These are phyloP conservation scores for Hetaerina titia DNA, from an alignment of 2,888 invertebrate species.

Conservation along the genomic window DNA sequence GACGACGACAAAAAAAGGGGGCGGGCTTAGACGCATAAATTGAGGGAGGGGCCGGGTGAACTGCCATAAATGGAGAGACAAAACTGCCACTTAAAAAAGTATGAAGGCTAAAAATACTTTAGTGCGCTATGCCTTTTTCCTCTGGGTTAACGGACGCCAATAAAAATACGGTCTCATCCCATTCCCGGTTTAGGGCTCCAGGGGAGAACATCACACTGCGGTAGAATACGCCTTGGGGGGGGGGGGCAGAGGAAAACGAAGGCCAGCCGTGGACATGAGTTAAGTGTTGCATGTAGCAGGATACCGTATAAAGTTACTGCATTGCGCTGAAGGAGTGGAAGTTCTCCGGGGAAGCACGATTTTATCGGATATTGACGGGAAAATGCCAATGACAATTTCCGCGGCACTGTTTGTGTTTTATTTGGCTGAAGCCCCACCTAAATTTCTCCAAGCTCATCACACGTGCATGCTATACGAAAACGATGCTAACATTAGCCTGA, in stretches of 20 bases:
- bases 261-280: background rate
- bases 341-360: background rate
- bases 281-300: background rate
- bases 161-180: constrained; percentile 28
- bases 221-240: background rate
- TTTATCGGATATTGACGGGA: background rate
- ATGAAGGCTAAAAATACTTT: constrained; percentile 44
- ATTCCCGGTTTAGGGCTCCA: background rate
- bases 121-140: constrained; percentile 39
- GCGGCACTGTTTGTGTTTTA: background rate
- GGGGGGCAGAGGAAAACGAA: background rate
- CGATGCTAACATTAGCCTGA: background rate
- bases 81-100: background rate
- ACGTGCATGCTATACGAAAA: background rate
- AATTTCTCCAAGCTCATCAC: background rate
- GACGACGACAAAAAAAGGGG: background rate
- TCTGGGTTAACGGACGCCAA: background rate
- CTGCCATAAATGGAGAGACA: background rate
- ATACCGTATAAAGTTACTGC: background rate
- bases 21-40: background rate
- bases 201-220: constrained; percentile 1
- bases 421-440: background rate
- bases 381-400: background rate
- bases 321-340: background rate
- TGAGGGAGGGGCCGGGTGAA: background rate